Evolutionary conservation across 1,140 invertebrate species (phyloP).

Genomic region (Drosophila paulistorum): DNA sequence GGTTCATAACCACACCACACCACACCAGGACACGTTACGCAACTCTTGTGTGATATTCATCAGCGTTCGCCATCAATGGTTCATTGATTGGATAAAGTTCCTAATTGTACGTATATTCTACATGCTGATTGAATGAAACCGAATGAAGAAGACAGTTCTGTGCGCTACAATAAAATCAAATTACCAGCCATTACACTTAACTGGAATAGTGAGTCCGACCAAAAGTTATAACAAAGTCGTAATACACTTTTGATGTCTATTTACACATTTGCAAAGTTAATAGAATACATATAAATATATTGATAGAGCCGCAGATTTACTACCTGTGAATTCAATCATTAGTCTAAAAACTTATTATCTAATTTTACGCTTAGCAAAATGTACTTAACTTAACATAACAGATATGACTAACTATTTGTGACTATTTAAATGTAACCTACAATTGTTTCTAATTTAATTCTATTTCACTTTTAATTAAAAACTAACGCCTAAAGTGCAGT

Average conservation of each 20-base stretch:
- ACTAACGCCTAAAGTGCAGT: not conserved
- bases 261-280: not conserved
- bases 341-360: no score
- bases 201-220: not conserved
- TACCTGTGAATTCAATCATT: not conserved
- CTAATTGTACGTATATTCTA: slow-evolving; percentile 6
- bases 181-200: slow-evolving; percentile 3
- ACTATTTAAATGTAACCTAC: not conserved
- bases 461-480: not conserved
- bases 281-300: not conserved
- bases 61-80: slow-evolving; percentile 13
- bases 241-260: not conserved
- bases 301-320: not conserved
- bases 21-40: not conserved
- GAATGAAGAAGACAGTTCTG: not conserved
- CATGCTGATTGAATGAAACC: slow-evolving; percentile 10
- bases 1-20: not conserved
- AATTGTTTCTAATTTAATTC: not conserved
- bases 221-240: slow-evolving; percentile 1
- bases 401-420: not conserved
- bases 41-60: slow-evolving; percentile 8
- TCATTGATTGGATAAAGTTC: slow-evolving; percentile 17
- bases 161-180: slow-evolving; percentile 7
- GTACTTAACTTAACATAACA: not conserved
- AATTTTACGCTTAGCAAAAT: no score